A percentile compares a stretch with the other conserved stretches of the same genome.
These are phyloP conservation scores for Acanthosepion esculentum DNA, from an alignment of 2,888 invertebrate genomes.

Conservation along the genomic window DNA sequence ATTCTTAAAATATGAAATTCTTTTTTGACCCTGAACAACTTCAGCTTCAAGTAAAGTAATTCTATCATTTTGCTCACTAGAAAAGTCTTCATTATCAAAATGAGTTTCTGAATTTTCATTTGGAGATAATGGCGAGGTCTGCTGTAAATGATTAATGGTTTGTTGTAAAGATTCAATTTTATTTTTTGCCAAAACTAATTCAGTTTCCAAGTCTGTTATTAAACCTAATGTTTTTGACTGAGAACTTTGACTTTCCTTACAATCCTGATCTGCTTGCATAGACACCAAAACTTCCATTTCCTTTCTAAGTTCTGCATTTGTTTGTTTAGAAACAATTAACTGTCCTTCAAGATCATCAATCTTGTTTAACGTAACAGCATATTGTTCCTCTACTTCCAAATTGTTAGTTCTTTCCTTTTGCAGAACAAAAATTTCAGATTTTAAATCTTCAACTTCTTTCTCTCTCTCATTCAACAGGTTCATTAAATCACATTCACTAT, in stretches of 20 bases:
- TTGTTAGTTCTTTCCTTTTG: slow-evolving; percentile 52
- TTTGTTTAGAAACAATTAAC: slow-evolving; percentile 46
- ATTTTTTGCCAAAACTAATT: slow-evolving; percentile 51
- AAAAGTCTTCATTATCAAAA: slow-evolving; percentile 45
- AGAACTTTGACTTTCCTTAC: slow-evolving; percentile 43
- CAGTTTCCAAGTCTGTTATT: slow-evolving; percentile 55
- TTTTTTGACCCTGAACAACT: slow-evolving; percentile 52
- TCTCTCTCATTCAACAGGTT: slow-evolving; percentile 53
- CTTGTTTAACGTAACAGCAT: slow-evolving; percentile 50
- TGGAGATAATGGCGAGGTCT: background rate
- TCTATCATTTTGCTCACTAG: slow-evolving; percentile 54
- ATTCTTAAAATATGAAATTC: background rate
- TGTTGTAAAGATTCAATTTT: slow-evolving; percentile 53
- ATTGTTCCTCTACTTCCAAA: slow-evolving; percentile 51
- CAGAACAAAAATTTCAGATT: slow-evolving; percentile 53
- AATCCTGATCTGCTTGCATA: slow-evolving; percentile 35
- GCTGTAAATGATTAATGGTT: background rate
- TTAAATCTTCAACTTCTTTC: slow-evolving; percentile 52
- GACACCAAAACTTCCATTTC: slow-evolving; percentile 50
- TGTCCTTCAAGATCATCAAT: slow-evolving; percentile 50
- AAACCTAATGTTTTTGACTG: slow-evolving; percentile 52
- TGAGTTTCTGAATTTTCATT: background rate
- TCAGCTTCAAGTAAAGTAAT: slow-evolving; percentile 54
- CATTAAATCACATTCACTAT: background rate
- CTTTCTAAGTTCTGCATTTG: slow-evolving; percentile 49